Conservation (phyloP, 1,140 invertebrate genomes). For the Saccostrea cuccullata region DNA sequence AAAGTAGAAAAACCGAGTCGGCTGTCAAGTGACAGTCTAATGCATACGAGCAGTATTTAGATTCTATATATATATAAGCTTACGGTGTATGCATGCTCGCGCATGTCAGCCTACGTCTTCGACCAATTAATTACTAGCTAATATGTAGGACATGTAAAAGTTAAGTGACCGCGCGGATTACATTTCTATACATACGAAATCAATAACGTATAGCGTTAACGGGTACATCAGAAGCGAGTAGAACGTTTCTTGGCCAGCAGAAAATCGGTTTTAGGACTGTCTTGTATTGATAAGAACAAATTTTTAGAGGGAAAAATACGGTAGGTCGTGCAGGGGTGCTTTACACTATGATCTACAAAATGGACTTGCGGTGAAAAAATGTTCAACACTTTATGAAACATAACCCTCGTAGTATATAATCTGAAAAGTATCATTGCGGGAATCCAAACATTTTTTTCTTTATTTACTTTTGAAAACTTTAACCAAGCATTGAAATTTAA, state of each 20-base stretch:
- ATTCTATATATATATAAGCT: background rate
- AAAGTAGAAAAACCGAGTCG: slow-evolving; percentile 1
- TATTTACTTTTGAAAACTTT: no score
- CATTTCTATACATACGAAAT: background rate
- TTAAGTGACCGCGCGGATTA: background rate
- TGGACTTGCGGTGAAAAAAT: no score
- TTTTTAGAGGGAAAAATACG: no score
- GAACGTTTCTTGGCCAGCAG: background rate
- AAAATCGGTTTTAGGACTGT: background rate
- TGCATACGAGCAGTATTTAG: background rate
- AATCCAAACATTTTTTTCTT: no score
- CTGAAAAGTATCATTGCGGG: no score
- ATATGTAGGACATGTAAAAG: background rate
- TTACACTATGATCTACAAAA: no score
- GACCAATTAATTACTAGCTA: slow-evolving; percentile 22
- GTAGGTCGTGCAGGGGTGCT: no score
- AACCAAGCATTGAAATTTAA: no score
- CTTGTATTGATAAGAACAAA: no score
- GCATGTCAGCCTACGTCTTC: background rate
- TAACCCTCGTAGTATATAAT: no score
- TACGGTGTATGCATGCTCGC: background rate
- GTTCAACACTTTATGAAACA: no score
- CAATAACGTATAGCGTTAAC: background rate
- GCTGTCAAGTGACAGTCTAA: background rate
- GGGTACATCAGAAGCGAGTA: background rate